Conservation (phyloP, 2,113 vertebrate genomes). For the Prietella phreatophila region DNA sequence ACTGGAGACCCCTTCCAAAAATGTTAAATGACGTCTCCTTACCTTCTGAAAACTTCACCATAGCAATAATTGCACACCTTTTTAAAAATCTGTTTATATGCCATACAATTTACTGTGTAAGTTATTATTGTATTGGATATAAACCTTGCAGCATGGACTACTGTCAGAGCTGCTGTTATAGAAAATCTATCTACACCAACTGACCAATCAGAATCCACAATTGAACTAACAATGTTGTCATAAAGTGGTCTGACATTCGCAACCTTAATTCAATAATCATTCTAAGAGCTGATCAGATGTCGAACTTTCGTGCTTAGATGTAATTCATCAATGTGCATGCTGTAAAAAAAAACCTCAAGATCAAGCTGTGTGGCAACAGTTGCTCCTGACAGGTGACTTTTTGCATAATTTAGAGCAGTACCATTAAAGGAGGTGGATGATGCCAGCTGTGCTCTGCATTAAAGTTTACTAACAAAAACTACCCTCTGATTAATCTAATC, state of each 20-base stretch:
- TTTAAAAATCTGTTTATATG: background rate
- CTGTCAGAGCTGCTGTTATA: background rate
- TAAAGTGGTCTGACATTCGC: background rate
- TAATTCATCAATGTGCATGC: background rate
- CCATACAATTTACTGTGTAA: background rate
- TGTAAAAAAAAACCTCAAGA: conserved; percentile 26
- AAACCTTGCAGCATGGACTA: background rate
- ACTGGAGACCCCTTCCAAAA: background rate
- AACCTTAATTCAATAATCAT: conserved; percentile 28
- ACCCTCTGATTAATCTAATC: conserved; percentile 28
- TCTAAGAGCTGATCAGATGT: background rate
- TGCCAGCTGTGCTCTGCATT: conserved; percentile 34
- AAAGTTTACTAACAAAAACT: conserved; percentile 10
- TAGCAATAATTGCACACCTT: background rate
- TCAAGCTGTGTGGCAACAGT: background rate
- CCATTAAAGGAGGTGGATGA: conserved; percentile 29
- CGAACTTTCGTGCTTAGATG: background rate
- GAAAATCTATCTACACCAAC: background rate
- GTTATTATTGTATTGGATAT: background rate
- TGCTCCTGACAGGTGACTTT: conserved; percentile 14
- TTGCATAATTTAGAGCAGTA: conserved; percentile 39
- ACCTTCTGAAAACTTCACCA: background rate
- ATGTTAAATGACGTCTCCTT: background rate
- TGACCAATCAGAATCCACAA: background rate
- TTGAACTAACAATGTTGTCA: background rate